Base-by-base conservation (phyloP, 2,888 invertebrate species). In the Caenorhabditis sulstoni region DNA sequence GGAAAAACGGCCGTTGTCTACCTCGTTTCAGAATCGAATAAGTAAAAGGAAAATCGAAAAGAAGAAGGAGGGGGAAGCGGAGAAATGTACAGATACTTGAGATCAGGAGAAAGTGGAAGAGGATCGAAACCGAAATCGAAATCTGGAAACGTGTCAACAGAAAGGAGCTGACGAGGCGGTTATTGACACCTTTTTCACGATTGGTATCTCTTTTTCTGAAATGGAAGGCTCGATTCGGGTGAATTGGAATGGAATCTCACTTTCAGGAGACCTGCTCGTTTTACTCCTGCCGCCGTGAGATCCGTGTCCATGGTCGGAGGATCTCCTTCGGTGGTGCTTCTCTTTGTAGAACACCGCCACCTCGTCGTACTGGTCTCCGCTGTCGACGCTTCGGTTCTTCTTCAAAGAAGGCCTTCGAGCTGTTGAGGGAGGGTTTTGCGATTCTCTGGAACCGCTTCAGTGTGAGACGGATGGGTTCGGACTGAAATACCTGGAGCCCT, bases 141-240 rank as follows among this genome's bases (percentile, higher is more conserved):
- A 11, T 41, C 14, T 11, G 14, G 11, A 41, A 41, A 41, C n/a
- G 12, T 14, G 49, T 73, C 44, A 76, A 41, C 29, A 23, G 22
- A 37, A 68, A n/a, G 76, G 66, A 23, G 41, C 20, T 1, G 79
- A 45, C 2, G 79, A 67, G 0, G 79, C 74, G 9, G 82, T 76
- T 3, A 82, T 82, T 14, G 82, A 82, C 2, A 82, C 82, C 67
- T 82, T 82, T 68, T 82, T 82, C 16, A 82, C 82, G 23, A 82
- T 74, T 9, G 79, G 82, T 16, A 73, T 61, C 23, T 70, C 74
- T 65, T 74, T 73, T 71, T 75, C 79, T 79, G 62, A 35, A 77
- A 71, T 7, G 29, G 29, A 29, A 7, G 4, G 7, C 29, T 29
- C 29, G n/a, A n/a, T 29, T 29, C 29, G n/a, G n/a, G n/a, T n/a